Evolutionary conservation across 2,888 invertebrate species (phyloP).

Genomic region (Emmelina monodactyla): DNA sequence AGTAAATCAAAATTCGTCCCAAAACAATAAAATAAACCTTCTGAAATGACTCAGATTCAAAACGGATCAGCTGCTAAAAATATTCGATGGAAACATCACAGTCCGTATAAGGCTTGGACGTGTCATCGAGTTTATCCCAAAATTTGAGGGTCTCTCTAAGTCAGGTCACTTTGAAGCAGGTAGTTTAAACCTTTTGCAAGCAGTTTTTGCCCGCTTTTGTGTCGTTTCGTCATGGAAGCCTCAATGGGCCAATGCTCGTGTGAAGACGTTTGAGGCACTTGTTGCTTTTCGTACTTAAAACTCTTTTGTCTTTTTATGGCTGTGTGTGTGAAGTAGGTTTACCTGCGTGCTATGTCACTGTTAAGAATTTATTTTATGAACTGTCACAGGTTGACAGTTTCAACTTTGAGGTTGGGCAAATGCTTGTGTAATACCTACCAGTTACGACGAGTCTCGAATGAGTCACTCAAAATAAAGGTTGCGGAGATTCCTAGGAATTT

Average conservation of each 20-base stretch:
- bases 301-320: constrained; percentile 20
- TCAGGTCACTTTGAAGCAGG: constrained; percentile 38
- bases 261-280: constrained; percentile 29
- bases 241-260: constrained; percentile 9
- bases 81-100: constrained; percentile 14
- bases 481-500: no score
- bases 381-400: no score
- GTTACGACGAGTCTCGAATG: no score
- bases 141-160: constrained; percentile 24
- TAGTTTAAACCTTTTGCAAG: no score
- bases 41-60: constrained; percentile 27
- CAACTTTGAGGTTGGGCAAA: no score
- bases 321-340: neutral
- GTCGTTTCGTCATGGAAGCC: no score
- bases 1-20: neutral
- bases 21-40: no score
- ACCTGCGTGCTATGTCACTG: neutral
- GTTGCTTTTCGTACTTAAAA: constrained; percentile 20
- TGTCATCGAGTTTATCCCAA: constrained; percentile 18
- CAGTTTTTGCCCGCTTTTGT: no score
- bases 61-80: constrained; percentile 31
- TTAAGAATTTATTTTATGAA: neutral
- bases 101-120: constrained; percentile 13
- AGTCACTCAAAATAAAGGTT: no score
- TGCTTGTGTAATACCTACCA: no score